Percentiles rank a stretch among this genome's conserved stretches.
These are phyloP conservation scores for Lamprologus sp. DNA, from an alignment of 2,113 vertebrate genomes.

Conservation along the genomic window DNA sequence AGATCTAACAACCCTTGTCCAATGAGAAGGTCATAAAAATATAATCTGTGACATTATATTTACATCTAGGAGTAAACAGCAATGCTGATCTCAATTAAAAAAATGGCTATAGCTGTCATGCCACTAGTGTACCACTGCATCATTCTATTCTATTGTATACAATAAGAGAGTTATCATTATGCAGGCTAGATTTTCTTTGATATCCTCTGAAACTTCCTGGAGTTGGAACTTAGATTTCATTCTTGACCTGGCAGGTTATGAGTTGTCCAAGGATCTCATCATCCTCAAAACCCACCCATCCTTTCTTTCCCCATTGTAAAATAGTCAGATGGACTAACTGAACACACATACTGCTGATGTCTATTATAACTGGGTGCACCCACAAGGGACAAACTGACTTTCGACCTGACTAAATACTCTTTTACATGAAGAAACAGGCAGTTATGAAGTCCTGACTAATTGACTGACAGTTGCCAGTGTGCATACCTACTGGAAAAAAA, in stretches of 20 bases:
- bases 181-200: not conserved
- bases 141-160: not conserved
- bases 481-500: not conserved
- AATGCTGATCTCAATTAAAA: not conserved
- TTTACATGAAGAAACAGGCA: not conserved
- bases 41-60: not conserved
- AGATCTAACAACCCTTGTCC: not conserved
- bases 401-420: not conserved
- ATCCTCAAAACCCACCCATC: not conserved
- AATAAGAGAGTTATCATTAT: not conserved
- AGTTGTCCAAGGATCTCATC: not conserved
- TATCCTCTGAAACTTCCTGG: not conserved
- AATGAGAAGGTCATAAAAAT: not conserved
- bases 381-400: not conserved
- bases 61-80: not conserved
- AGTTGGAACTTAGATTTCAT: not conserved
- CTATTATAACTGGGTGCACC: not conserved
- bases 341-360: not conserved
- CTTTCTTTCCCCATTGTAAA: not conserved
- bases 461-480: not conserved
- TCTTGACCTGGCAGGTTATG: not conserved
- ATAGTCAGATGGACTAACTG: not conserved
- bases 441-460: not conserved
- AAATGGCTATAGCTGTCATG: not conserved
- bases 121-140: not conserved